Conservation (phyloP, 2,888 invertebrate genomes). For the Digitonthophagus gazella region DNA sequence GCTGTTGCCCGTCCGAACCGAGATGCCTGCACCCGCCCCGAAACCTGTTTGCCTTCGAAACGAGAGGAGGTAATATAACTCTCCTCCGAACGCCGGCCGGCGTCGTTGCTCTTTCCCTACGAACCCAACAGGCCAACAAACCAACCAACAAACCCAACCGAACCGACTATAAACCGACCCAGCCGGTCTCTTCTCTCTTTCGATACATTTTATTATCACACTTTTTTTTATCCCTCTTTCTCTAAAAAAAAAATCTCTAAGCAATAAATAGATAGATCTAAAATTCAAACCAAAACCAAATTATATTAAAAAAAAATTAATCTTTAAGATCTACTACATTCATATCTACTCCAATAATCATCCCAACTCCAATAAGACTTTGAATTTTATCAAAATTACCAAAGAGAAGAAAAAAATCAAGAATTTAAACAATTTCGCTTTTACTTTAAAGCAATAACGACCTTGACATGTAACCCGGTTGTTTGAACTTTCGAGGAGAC, state of each 20-base stretch:
- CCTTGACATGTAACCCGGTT: background rate
- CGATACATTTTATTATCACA: conserved; percentile 15
- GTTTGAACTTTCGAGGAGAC: background rate
- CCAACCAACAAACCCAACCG: conserved; percentile 21
- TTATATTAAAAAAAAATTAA: too few species aligned
- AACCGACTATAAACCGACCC: too few species aligned
- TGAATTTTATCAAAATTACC: background rate
- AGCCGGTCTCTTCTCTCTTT: too few species aligned
- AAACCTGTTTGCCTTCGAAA: conserved; percentile 50
- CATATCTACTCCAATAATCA: background rate
- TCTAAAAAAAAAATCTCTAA: too few species aligned
- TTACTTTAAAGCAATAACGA: background rate
- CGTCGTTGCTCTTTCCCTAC: conserved; percentile 30
- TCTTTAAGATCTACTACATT: too few species aligned
- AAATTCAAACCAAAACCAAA: too few species aligned
- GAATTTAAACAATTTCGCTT: background rate
- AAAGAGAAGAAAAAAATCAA: background rate
- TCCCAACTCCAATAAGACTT: too few species aligned
- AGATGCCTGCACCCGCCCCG: conserved; percentile 38
- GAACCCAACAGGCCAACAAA: conserved; percentile 22
- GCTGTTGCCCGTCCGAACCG: conserved; percentile 30
- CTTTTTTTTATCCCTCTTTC: conserved; percentile 14
- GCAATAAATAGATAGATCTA: too few species aligned
- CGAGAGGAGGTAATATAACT: conserved; percentile 39
- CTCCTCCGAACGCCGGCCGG: conserved; percentile 26